Evolutionary conservation across 2,888 invertebrate species (phyloP).

Genomic region (Scaptomyza flava): DNA sequence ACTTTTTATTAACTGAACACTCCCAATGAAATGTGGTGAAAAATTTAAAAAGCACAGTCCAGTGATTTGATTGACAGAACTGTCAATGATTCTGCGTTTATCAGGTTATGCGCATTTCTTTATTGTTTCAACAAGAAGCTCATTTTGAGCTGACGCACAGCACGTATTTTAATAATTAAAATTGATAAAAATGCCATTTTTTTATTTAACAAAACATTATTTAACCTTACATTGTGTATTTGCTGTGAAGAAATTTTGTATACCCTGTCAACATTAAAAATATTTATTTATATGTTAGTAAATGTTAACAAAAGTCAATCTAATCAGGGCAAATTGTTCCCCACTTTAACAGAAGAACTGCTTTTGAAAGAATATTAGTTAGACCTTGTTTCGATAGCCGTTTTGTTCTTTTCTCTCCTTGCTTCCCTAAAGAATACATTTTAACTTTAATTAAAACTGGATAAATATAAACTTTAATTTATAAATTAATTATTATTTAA

Average conservation of each 20-base stretch:
- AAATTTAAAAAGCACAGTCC: not conserved
- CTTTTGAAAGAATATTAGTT: not conserved
- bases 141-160: not conserved
- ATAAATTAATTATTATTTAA: not conserved
- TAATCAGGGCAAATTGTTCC: not conserved
- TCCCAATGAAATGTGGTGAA: not conserved
- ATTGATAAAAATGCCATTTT: not conserved
- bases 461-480: not conserved
- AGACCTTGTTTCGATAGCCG: not conserved
- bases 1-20: not conserved
- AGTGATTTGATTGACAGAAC: conserved; percentile 6
- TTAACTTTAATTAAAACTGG: not conserved
- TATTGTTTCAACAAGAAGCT: not conserved
- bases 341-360: not conserved
- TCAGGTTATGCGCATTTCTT: too few species aligned
- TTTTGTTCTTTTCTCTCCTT: not conserved
- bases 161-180: conserved; percentile 7
- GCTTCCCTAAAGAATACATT: not conserved
- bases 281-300: not conserved
- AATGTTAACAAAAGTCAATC: not conserved
- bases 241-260: not conserved
- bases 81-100: not conserved
- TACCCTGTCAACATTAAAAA: not conserved
- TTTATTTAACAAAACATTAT: not conserved
- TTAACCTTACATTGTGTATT: not conserved